Evolutionary conservation across 2,888 invertebrate species (phyloP), one percentile per base, ranked within the genome.

Genomic region (Eudemis profundana): DNA sequence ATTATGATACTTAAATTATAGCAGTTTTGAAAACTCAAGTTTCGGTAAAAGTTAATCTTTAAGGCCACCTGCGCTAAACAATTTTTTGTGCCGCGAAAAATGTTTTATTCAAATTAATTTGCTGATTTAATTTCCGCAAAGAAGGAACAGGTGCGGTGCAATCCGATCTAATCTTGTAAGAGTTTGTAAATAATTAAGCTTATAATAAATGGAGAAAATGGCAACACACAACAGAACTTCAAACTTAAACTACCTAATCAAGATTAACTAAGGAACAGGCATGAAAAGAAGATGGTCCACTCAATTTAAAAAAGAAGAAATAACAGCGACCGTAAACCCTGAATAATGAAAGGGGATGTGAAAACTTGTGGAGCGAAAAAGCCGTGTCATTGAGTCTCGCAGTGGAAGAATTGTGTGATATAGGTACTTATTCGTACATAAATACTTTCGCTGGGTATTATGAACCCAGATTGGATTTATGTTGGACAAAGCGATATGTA

Each of bases 381-480:
- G 74, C 70, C 69, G 73, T 75, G 63, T 71, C 69, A 75, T 72
- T 76, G 76, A 76, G 74, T 78, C 23, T 46, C 72, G 46, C 50
- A 53, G 65, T 74, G 74, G 76, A 78, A 76, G 77, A 76, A 78
- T 74, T 77, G 77, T 79, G 78, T 84, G 86, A 85, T 86, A 86
- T 85, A 84, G 82, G 81, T 76, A 79, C 81, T 85, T 47, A 27
- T 21, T 82, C 4, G 44, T 33, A 36, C 14, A 61, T 8, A 27
- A 17, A n/a, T 50, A 85, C 85, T 80, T 77, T 78, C 83, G 74
- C 19, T n/a, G 17, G 8, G 23, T 75, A 78, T 76, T 76, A 75
- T 75, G 77, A 72, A 74, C 78, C 81, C 79, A 78, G 84, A 86
- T 87, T 84, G 82, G 78, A 86, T 87, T 86, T 85, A 84, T 84